These are phyloP conservation scores for Coluber constrictor DNA, from an alignment of 2,797 vertebrate species.

Conservation along the genomic window DNA sequence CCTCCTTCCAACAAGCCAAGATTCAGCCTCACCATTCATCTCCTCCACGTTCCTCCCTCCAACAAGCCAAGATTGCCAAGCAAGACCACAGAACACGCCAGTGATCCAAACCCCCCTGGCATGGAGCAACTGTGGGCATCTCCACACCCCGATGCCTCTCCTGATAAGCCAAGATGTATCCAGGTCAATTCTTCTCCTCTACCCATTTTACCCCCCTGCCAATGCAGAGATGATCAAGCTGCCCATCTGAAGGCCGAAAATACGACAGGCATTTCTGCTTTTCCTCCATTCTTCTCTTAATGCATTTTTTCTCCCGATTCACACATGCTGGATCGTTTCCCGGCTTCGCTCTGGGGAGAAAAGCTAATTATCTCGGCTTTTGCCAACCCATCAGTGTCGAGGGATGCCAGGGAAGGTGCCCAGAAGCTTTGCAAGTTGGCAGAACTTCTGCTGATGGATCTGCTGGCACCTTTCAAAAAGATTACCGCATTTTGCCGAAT, in stretches of 20 bases:
- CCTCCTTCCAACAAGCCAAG: neutral
- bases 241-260: constrained; percentile 15
- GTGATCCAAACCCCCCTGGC: neutral
- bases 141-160: neutral
- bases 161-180: neutral
- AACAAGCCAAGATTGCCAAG: neutral
- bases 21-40: neutral
- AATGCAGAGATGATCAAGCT: neutral
- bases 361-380: constrained; percentile 6
- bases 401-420: neutral
- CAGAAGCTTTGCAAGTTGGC: neutral
- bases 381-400: neutral
- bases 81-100: neutral
- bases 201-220: neutral
- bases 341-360: constrained; percentile 39
- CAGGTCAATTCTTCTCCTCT: neutral
- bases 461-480: neutral
- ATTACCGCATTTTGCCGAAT: neutral
- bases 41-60: neutral
- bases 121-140: fast-evolving
- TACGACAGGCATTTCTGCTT: constrained; percentile 17
- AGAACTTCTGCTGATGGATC: neutral
- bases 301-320: constrained; percentile 1
- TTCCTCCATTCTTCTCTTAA: constrained; percentile 34
- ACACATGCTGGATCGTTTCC: constrained; percentile 38